Evolutionary conservation across 1,140 invertebrate genomes (phyloP), one percentile per base, ranked within the genome.

Genomic region (Ooceraea biroi): DNA sequence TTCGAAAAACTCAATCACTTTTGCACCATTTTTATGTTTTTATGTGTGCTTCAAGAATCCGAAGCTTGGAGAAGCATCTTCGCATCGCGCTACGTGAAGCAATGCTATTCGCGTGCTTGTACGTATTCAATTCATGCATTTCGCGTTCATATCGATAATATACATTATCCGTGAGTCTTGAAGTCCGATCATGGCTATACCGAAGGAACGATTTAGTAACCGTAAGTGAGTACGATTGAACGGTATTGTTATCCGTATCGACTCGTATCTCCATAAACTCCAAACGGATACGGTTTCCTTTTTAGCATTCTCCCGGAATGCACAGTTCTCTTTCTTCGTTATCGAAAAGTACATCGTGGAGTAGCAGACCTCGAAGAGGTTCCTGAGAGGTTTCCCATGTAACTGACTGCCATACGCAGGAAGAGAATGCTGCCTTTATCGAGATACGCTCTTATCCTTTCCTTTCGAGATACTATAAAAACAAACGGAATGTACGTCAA

Each of bases 311-410:
- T 17, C 0, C 22, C 27, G 7, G n/a, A 58, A 44, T 22, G 30
- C n/a, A n/a, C 14, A 60, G 1, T 46, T 12, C 19, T n/a, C 44
- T 55, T 84, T 63, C 22, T 57, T 27, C 52, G 17, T 82, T 85
- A 82, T 82, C 50, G 12, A 5, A 8, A n/a, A 48, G 17, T 44
- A 84, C 72, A 22, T 60, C 25, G 0, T 11, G 1, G n/a, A 72
- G 7, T 30, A 83, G 66, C 25, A 52, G n/a, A 44, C 5, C 8
- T 12, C 2, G 1, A 36, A 36, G 25, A 84, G 57, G 22, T 55
- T 46, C 22, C n/a, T 48, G 11, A 71, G 19, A 66, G n/a, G 1
- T 69, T 85, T 85, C 46, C 0, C 58, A 48, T 58, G 58, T 72
- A 55, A 52, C n/a, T 17, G 22, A 7, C n/a, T 46, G 8, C 44